phyloP scores from a whole-genome alignment of 2,797 vertebrate species.

The Pelodytes ibericus region DNA sequence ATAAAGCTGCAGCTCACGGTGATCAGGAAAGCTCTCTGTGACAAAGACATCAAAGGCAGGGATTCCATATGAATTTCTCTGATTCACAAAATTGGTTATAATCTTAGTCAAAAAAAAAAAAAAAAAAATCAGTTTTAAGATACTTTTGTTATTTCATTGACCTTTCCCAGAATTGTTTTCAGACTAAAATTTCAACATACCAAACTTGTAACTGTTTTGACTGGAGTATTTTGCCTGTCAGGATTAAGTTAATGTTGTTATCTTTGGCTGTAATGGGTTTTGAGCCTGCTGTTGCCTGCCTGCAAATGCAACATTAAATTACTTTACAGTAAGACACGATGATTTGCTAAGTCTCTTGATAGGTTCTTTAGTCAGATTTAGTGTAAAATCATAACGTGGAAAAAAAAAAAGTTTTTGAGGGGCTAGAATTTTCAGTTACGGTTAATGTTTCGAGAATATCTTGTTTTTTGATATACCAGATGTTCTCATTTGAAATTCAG shows the following conservation, averaged over 20 bases:
- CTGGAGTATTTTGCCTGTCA: slow-evolving; percentile 69
- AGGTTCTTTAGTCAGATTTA: slow-evolving; percentile 75
- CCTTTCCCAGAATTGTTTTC: slow-evolving; percentile 66
- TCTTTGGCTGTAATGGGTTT: slow-evolving; percentile 75
- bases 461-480: slow-evolving; percentile 21
- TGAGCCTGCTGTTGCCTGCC: slow-evolving; percentile 69
- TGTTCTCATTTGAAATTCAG: slow-evolving; percentile 7
- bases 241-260: slow-evolving; percentile 79
- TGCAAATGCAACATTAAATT: slow-evolving; percentile 75
- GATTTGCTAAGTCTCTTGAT: slow-evolving; percentile 76
- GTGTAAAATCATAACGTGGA: slow-evolving; percentile 75
- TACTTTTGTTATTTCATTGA: slow-evolving; percentile 56
- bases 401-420: slow-evolving; percentile 57
- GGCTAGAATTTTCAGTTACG: slow-evolving; percentile 22
- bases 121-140: slow-evolving; percentile 50
- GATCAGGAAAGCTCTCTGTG: slow-evolving; percentile 45
- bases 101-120: slow-evolving; percentile 58
- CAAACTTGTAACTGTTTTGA: slow-evolving; percentile 67
- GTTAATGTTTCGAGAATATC: slow-evolving; percentile 51
- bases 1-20: slow-evolving; percentile 31
- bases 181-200: slow-evolving; percentile 64
- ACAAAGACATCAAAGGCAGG: slow-evolving; percentile 55
- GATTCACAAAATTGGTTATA: slow-evolving; percentile 55
- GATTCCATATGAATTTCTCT: slow-evolving; percentile 54
- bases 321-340: slow-evolving; percentile 75